Evolutionary conservation across 2,888 invertebrate genomes (phyloP).

Genomic region (Acronicta aceris): DNA sequence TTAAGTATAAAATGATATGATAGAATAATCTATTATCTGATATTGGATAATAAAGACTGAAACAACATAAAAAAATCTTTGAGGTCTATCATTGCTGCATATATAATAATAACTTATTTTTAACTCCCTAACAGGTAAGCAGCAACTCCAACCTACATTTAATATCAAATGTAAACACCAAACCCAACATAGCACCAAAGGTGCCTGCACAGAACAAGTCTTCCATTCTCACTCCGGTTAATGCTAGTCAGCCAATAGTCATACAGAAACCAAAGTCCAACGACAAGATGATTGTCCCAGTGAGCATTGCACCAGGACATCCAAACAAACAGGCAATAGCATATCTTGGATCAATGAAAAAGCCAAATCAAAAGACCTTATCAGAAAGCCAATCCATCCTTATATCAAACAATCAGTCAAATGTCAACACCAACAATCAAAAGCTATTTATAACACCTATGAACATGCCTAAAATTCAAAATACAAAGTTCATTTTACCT

Average conservation of each 20-base stretch:
- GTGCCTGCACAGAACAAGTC: slow-evolving; percentile 74
- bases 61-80: too few species aligned
- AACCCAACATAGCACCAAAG: slow-evolving; percentile 83
- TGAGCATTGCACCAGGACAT: slow-evolving; percentile 79
- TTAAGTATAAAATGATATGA: too few species aligned
- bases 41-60: background rate
- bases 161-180: slow-evolving; percentile 80
- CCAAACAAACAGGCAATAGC: slow-evolving; percentile 86
- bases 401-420: slow-evolving; percentile 82
- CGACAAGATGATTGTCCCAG: slow-evolving; percentile 86
- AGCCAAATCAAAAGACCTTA: slow-evolving; percentile 76
- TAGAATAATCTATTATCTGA: background rate
- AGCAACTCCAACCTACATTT: slow-evolving; percentile 82
- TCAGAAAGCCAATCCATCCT: slow-evolving; percentile 83
- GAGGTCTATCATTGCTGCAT: background rate
- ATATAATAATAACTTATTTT: slow-evolving; percentile 31
- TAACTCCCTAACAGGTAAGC: slow-evolving; percentile 76
- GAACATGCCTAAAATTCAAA: slow-evolving; percentile 89
- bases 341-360: slow-evolving; percentile 89
- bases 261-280: slow-evolving; percentile 88
- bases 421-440: slow-evolving; percentile 81
- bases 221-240: slow-evolving; percentile 80
- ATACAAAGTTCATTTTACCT: slow-evolving; percentile 88
- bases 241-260: slow-evolving; percentile 86
- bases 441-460: slow-evolving; percentile 90